These are phyloP conservation scores for Rhinichthys osculus DNA, from an alignment of 2,797 vertebrate genomes.

Conservation along the genomic window DNA sequence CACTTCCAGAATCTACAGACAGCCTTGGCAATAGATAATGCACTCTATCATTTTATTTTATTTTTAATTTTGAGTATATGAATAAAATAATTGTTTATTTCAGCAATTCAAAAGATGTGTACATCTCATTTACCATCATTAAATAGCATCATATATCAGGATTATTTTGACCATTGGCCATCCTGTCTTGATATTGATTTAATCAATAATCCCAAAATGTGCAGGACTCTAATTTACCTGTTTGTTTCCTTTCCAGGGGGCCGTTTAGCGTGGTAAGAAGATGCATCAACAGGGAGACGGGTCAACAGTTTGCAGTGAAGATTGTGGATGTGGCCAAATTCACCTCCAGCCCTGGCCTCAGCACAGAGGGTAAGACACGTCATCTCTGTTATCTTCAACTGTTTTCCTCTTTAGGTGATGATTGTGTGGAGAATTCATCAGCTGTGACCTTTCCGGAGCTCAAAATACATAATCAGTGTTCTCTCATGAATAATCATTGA, in stretches of 20 bases:
- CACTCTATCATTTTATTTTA: not conserved
- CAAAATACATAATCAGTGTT: not conserved
- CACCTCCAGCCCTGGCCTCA: slow-evolving; percentile 98
- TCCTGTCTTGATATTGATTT: not conserved
- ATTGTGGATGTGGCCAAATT: slow-evolving; percentile 99
- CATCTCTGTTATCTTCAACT: slow-evolving; percentile 12
- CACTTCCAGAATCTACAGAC: not conserved
- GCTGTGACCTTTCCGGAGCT: not conserved
- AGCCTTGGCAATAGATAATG: not conserved
- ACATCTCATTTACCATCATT: not conserved
- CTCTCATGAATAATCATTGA: not conserved
- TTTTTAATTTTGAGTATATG: not conserved
- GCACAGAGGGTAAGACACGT: slow-evolving; percentile 91
- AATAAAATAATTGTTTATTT: not conserved
- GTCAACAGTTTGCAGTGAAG: slow-evolving; percentile 98
- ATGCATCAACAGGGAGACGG: slow-evolving; percentile 99
- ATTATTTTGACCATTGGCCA: not conserved
- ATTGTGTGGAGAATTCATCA: slow-evolving; percentile 16
- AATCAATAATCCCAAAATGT: not conserved
- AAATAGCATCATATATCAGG: not conserved
- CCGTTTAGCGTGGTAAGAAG: slow-evolving; percentile 97
- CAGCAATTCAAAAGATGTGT: not conserved
- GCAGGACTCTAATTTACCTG: slow-evolving; percentile 14
- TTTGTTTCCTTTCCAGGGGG: slow-evolving; percentile 81
- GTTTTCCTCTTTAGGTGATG: not conserved